phyloP scores from a whole-genome alignment of 2,797 vertebrate genomes.

The Lithobates pipiens region DNA sequence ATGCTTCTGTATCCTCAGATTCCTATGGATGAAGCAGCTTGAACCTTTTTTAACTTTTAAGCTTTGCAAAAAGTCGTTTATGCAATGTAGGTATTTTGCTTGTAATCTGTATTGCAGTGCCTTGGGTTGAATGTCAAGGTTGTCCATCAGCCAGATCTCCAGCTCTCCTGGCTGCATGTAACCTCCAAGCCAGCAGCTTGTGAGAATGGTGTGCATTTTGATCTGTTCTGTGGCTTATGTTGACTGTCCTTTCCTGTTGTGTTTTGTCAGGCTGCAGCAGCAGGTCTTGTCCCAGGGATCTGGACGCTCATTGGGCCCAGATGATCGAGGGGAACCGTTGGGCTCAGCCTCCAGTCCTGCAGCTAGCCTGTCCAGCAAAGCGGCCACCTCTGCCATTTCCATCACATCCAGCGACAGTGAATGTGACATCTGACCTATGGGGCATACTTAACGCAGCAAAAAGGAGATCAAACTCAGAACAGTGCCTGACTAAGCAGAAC shows the following conservation, averaged over 20 bases:
- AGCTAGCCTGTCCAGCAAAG: slow-evolving; percentile 94
- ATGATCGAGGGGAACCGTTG: slow-evolving; percentile 88
- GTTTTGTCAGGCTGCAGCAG: slow-evolving; percentile 91
- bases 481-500: slow-evolving; percentile 76
- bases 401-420: slow-evolving; percentile 99
- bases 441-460: slow-evolving; percentile 69
- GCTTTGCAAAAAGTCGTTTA: background rate
- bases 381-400: slow-evolving; percentile 95
- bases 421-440: slow-evolving; percentile 90
- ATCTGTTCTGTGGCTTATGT: slow-evolving; percentile 27
- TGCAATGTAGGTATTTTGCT: background rate
- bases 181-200: background rate
- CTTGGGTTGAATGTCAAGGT: background rate
- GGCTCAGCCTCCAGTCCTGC: slow-evolving; percentile 91
- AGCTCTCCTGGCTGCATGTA: background rate
- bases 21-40: background rate
- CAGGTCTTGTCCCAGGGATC: slow-evolving; percentile 92
- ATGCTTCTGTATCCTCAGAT: background rate
- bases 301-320: slow-evolving; percentile 87
- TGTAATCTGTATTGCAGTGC: background rate
- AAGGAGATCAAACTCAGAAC: slow-evolving; percentile 76
- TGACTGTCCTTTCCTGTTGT: slow-evolving; percentile 47
- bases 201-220: background rate
- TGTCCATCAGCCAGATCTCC: background rate
- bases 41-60: background rate